Percentiles rank a stretch among this genome's conserved stretches.
phyloP scores from a whole-genome alignment of 2,797 vertebrate genomes.

The Furcifer pardalis region DNA sequence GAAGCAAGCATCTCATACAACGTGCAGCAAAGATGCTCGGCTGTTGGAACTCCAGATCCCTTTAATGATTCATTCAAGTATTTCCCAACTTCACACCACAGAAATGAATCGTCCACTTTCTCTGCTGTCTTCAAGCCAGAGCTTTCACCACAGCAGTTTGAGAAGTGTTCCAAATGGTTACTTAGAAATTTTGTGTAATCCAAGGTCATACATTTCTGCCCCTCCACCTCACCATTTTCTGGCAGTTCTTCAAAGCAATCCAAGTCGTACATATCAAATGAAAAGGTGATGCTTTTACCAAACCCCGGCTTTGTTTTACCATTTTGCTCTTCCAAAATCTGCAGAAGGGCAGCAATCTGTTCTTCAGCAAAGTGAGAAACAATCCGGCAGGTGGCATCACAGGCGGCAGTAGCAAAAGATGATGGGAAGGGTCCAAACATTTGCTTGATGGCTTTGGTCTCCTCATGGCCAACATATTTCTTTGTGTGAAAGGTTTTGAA shows the following conservation, averaged over 20 bases:
- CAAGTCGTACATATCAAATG: slow-evolving; percentile 89
- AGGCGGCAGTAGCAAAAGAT: slow-evolving; percentile 85
- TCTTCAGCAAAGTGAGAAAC: slow-evolving; percentile 81
- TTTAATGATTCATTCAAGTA: slow-evolving; percentile 82
- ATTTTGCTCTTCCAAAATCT: slow-evolving; percentile 74
- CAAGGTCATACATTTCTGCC: slow-evolving; percentile 74
- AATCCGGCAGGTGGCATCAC: slow-evolving; percentile 80
- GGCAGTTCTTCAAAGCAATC: slow-evolving; percentile 85
- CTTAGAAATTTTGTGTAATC: slow-evolving; percentile 88
- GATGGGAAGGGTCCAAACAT: slow-evolving; percentile 96
- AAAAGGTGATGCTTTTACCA: slow-evolving; percentile 90
- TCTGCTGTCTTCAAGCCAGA: slow-evolving; percentile 60
- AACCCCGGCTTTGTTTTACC: slow-evolving; percentile 74
- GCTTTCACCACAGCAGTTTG: slow-evolving; percentile 62
- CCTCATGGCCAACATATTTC: slow-evolving; percentile 86
- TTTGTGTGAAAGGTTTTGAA: slow-evolving; percentile 91
- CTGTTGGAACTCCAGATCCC: slow-evolving; percentile 85
- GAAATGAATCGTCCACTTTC: slow-evolving; percentile 80
- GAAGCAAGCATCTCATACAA: slow-evolving; percentile 96
- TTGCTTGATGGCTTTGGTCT: slow-evolving; percentile 90
- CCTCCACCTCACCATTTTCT: slow-evolving; percentile 70
- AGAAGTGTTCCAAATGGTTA: slow-evolving; percentile 78
- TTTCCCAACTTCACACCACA: slow-evolving; percentile 89
- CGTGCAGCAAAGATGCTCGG: slow-evolving; percentile 92
- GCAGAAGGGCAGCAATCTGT: slow-evolving; percentile 81